Percentiles rank a stretch among this genome's conserved stretches.
Evolutionary conservation across 2,113 vertebrate genomes (phyloP).

Genomic region (Malurus elegans): DNA sequence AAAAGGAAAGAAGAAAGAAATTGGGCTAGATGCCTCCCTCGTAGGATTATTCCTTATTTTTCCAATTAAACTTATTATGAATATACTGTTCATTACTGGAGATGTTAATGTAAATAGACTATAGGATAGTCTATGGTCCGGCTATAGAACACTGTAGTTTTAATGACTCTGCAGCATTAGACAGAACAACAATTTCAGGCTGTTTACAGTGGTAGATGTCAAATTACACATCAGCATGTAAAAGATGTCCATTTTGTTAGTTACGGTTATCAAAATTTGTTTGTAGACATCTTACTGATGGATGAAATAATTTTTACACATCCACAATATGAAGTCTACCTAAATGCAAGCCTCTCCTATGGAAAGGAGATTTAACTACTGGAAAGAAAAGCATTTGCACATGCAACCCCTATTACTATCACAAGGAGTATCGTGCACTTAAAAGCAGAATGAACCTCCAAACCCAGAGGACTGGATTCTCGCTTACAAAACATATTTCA

Average conservation of each 20-base stretch:
- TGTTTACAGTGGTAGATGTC: not conserved
- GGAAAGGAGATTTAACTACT: not conserved
- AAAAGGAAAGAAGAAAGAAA: not conserved
- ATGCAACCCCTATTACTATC: slow-evolving; percentile 35
- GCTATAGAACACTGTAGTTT: not conserved
- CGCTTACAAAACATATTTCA: not conserved
- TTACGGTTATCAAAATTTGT: not conserved
- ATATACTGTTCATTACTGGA: not conserved
- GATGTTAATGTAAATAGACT: slow-evolving; percentile 12
- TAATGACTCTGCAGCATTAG: not conserved
- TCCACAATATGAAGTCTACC: slow-evolving; percentile 1
- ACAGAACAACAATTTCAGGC: slow-evolving; percentile 2
- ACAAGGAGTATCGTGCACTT: slow-evolving; percentile 30
- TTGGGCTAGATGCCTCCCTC: slow-evolving; percentile 20
- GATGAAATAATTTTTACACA: not conserved
- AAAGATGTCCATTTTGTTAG: not conserved
- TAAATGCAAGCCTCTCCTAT: slow-evolving; percentile 22
- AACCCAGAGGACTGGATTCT: slow-evolving; percentile 26
- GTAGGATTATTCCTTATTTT: slow-evolving; percentile 11
- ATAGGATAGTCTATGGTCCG: not conserved
- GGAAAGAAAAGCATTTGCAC: slow-evolving; percentile 43
- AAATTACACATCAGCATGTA: not conserved
- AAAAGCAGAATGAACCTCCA: not conserved
- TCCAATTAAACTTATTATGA: not conserved
- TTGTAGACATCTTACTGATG: not conserved